Conservation (phyloP, 1,140 invertebrate species). For the Armadillidium nasatum region DNA sequence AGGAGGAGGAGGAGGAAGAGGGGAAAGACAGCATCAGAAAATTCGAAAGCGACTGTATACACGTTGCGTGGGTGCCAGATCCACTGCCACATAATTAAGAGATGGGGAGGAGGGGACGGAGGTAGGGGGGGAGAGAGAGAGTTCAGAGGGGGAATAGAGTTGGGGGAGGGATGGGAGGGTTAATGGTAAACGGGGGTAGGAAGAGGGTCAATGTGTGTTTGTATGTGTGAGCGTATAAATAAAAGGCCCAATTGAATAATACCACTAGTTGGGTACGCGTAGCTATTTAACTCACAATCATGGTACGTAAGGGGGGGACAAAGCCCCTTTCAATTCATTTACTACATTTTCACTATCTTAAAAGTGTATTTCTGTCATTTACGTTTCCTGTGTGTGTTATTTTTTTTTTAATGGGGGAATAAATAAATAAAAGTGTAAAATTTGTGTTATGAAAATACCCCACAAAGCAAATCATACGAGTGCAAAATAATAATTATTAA, state of each 20-base stretch:
- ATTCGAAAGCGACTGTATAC: constrained; percentile 12
- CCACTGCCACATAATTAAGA: constrained; percentile 5
- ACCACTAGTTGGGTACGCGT: background rate
- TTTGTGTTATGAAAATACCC: no score
- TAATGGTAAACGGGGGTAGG: background rate
- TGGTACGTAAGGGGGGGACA: background rate
- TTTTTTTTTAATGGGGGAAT: no score
- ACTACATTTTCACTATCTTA: no score
- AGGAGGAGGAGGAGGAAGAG: background rate
- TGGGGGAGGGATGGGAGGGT: background rate
- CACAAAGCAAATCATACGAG: no score
- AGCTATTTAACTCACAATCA: constrained; percentile 1
- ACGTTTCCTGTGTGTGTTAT: no score
- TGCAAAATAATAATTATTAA: no score
- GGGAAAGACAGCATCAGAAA: background rate
- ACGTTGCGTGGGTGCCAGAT: constrained; percentile 1
- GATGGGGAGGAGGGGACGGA: background rate
- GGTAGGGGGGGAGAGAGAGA: background rate
- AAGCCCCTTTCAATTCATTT: background rate
- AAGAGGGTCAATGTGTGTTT: no score
- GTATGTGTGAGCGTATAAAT: background rate
- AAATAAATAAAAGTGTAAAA: no score
- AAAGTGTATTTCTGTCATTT: no score
- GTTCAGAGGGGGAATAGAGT: no score
- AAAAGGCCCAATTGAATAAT: background rate